Base-by-base conservation (phyloP, 2,113 vertebrate genomes). In the Coturnix japonica region DNA sequence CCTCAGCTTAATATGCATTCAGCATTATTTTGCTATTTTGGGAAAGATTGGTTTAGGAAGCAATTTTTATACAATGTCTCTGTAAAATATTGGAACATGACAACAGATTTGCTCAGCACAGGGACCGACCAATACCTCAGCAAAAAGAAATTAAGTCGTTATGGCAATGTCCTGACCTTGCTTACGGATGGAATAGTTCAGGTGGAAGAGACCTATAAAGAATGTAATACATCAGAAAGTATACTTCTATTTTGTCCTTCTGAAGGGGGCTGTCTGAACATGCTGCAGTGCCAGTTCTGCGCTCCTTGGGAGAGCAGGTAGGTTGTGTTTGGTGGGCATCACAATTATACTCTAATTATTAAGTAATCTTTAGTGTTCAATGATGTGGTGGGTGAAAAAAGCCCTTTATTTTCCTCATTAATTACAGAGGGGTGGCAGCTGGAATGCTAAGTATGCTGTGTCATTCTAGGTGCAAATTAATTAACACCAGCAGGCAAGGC, bases 401-500 rank as follows among this genome's bases (percentile, higher is more conserved):
- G 3, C 64, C 18, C 28, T 63, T 28, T 43, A 44, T 78, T 56
- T 67, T 9, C 2, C 56, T 46, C 33, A 20, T 31, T 33, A 26
- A 15, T 81, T 77, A n/a, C 14, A 5, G n/a, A 70, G 23, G 37
- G 4, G 3, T 31, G 56, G 75, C 26, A 81, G 28, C 11, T 71
- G 33, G 83, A 76, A 93, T 81, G 41, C 49, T 76, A 83, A 78
- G 63, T 8, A 14, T 28, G 22, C 37, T 87, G 12, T 44, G 37
- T 51, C 60, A 81, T 93, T 90, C 74, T 65, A 49, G 53, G 49
- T 71, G 74, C 60, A 77, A 88, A 90, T 87, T 85, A 91, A 94
- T 94, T 87, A 91, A 41, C 16, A 11, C 43, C 65, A 72, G 18
- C 44, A 84, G 76, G 39, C 82, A 71, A 81, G 73, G 43, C 69